These are phyloP conservation scores for Sebastes dallii DNA, from an alignment of 2,797 vertebrate genomes.

Conservation along the genomic window DNA sequence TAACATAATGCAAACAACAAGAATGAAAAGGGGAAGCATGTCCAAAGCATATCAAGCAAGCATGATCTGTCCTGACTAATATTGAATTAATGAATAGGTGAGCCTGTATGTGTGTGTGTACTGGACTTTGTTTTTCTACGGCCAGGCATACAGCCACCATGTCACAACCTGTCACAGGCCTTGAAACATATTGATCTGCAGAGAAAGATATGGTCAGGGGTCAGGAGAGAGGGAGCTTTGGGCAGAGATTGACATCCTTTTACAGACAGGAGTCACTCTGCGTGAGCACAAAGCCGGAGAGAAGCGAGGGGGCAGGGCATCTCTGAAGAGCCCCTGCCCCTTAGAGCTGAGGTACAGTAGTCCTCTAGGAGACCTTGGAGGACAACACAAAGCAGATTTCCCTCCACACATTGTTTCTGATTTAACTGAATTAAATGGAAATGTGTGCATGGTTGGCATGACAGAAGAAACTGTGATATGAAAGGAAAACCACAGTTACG, in stretches of 20 bases:
- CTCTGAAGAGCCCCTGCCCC: conserved; percentile 28
- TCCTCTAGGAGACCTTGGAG: conserved; percentile 46
- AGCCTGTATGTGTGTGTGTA: not conserved
- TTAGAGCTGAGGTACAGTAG: not conserved
- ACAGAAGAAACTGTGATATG: not conserved
- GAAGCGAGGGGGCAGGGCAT: conserved; percentile 8
- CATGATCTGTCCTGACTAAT: not conserved
- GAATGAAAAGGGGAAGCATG: not conserved
- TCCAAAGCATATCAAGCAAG: conserved; percentile 11
- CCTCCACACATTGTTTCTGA: not conserved
- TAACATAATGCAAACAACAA: not conserved
- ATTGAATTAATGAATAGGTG: conserved; percentile 11
- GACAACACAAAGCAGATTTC: conserved; percentile 14
- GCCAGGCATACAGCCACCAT: not conserved
- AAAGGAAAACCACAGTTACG: not conserved
- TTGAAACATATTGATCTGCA: conserved; percentile 42
- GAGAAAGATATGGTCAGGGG: conserved; percentile 25
- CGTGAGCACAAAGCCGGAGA: conserved; percentile 21
- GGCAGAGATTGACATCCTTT: conserved; percentile 33
- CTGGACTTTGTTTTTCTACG: conserved; percentile 3
- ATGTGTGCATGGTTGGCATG: not conserved
- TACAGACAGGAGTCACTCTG: conserved; percentile 45
- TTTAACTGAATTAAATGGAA: not conserved
- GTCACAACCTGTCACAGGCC: conserved; percentile 25
- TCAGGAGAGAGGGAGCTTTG: conserved; percentile 28